Base-by-base conservation (phyloP, 2,888 invertebrate species). In the Drosophila tanythrix region DNA sequence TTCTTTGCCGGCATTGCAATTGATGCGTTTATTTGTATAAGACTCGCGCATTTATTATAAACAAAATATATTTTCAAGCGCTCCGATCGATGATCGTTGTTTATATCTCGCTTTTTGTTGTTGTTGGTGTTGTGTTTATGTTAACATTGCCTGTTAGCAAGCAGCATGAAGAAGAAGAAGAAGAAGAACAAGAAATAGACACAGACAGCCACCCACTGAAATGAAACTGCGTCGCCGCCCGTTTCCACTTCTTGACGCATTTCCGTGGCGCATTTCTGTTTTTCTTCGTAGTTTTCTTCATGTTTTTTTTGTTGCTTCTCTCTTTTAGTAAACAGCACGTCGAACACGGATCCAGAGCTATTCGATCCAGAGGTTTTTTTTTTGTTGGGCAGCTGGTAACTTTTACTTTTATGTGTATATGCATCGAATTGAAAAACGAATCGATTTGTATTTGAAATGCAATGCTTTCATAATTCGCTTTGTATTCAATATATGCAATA, bases 11-110 rank as follows among this genome's bases (percentile, higher is more conserved):
- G 63, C 67, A 63, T 61, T 81, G 83, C 83, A 80, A 72, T 72
- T 67, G 78, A 78, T 74, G 83, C 78, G 85, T 85, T 85, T 85
- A 85, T 89, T 89, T 85, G 85, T 89, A 80, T 81, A 83, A 80
- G 79, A 59, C 89, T 64, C 40, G 73, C 52, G 76, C 90, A 89
- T 90, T 90, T 85, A 85, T 85, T 89, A 86, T 90, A 85, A 85
- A 85, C 85, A 85, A 72, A 76, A 64, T 71, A 64, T 59, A 64
- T 55, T 63, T 76, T 70, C 65, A 70, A 79, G 65, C 80, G 75
- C 25, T 63, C 50, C 50, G 43, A 46, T 27, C 56, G 52, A 27
- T 33, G 15, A 25, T 29, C 38, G 53, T 33, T 77, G 78, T 78
- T 78, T 78, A 81, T 48, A 65, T 33, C 21, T 58, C 31, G 27